These are phyloP conservation scores for human (Homo sapiens) DNA, from an alignment of 2,113 vertebrate species.

Conservation along the genomic window GRCh38 chr5:59057001-59057500, in stretches of 20 bases:
- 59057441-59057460: not conserved
- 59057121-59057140: not conserved
- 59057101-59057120: not conserved
- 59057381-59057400: not conserved
- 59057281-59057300: not conserved
- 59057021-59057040: not conserved
- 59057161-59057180: not conserved
- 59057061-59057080: not conserved
- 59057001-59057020: not conserved
- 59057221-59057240: not conserved
- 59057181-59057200: not conserved
- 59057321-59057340: not conserved
- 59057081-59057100: not conserved
- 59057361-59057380: not conserved
- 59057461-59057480: not conserved
- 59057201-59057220: not conserved
- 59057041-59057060: not conserved
- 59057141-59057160: not conserved
- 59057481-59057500: not conserved
- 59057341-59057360: not conserved
- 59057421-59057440: not conserved
- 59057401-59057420: not conserved
- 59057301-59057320: not conserved
- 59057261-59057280: not conserved
- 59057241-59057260: not conserved